Evolutionary conservation across 2,797 vertebrate genomes (phyloP).

Genomic region (Sylvia borin): DNA sequence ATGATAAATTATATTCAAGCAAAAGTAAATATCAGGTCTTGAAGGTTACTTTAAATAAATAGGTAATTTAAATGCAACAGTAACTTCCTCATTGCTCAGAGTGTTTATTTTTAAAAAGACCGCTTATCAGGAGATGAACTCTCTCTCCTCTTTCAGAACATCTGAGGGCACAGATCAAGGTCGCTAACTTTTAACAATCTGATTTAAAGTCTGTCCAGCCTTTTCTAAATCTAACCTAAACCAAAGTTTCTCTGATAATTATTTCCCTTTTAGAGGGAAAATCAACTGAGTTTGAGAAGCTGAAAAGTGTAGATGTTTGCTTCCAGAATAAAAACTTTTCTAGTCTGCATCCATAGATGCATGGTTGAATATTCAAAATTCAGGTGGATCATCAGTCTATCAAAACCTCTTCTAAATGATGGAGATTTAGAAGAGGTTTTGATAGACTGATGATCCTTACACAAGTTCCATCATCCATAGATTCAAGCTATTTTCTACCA

Average conservation of each 20-base stretch:
- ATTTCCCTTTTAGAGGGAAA: background rate
- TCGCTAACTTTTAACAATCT: background rate
- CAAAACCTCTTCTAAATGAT: background rate
- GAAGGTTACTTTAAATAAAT: slow-evolving; percentile 74
- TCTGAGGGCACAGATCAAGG: slow-evolving; percentile 36
- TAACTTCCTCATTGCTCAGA: slow-evolving; percentile 30
- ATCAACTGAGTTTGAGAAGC: background rate
- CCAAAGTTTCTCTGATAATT: background rate
- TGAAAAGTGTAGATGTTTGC: background rate
- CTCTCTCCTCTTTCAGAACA: background rate
- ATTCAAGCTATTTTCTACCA: background rate
- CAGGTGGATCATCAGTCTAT: background rate
- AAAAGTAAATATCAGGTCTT: slow-evolving; percentile 59
- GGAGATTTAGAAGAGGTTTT: background rate
- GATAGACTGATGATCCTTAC: background rate
- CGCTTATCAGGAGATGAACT: slow-evolving; percentile 32
- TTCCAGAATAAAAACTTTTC: background rate
- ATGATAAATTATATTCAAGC: slow-evolving; percentile 60
- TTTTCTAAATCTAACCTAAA: background rate
- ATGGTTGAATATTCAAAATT: background rate
- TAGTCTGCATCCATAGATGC: background rate
- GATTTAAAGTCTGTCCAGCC: background rate
- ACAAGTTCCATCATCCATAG: background rate
- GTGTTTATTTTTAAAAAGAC: slow-evolving; percentile 51
- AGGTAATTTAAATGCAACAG: slow-evolving; percentile 74